These are phyloP conservation scores for Hypomecis punctinalis DNA, from an alignment of 2,888 invertebrate genomes.

Conservation along the genomic window DNA sequence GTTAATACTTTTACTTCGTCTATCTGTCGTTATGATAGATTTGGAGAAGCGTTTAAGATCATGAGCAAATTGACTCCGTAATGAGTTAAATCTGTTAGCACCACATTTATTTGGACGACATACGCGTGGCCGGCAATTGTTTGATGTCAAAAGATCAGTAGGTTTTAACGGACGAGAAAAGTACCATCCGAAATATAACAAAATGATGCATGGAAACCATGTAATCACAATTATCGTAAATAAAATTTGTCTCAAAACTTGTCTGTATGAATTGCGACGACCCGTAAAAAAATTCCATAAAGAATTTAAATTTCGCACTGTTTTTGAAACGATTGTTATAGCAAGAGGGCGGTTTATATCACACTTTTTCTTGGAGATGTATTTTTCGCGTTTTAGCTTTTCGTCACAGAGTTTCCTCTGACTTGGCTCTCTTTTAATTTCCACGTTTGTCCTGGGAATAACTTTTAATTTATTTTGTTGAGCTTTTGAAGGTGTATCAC, in stretches of 20 bases:
- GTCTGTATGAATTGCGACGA: background rate
- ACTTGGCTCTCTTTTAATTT: background rate
- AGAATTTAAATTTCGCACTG: background rate
- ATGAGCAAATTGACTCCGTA: background rate
- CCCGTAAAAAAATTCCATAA: background rate
- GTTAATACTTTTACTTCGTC: background rate
- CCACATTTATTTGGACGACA: background rate
- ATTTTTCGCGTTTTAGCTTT: background rate
- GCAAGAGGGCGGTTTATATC: background rate
- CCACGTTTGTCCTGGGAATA: too few relatives aligned
- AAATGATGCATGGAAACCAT: slow-evolving; percentile 28
- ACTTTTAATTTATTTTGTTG: background rate
- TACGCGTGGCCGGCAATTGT: background rate
- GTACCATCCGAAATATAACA: slow-evolving; percentile 13
- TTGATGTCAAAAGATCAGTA: background rate
- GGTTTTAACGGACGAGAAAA: slow-evolving; percentile 2
- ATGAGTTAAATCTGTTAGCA: background rate
- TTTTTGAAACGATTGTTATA: slow-evolving; percentile 2
- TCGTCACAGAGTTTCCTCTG: too few relatives aligned
- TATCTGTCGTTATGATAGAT: slow-evolving; percentile 1
- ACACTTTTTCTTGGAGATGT: background rate
- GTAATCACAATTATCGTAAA: slow-evolving; percentile 12
- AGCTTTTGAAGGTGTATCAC: background rate
- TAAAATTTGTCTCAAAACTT: slow-evolving; percentile 16
- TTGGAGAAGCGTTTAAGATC: slow-evolving; percentile 1